Evolutionary conservation across 2,113 vertebrate genomes (phyloP).

Genomic region (Burhinus oedicnemus): DNA sequence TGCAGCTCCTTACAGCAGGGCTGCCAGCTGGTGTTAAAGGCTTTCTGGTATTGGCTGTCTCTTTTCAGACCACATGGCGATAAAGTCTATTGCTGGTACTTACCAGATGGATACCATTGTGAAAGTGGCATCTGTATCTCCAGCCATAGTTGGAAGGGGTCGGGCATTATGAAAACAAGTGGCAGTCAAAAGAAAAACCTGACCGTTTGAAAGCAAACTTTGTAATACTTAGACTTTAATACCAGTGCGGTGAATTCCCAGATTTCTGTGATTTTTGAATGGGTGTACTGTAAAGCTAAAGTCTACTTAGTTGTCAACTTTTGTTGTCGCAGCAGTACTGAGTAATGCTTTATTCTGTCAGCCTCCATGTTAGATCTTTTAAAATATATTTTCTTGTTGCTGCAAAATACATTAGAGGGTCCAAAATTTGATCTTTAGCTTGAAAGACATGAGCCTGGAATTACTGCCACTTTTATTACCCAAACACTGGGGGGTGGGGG

Average conservation of each 20-base stretch:
- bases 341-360: not conserved
- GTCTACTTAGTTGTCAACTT: not conserved
- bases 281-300: not conserved
- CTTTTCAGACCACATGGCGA: not conserved
- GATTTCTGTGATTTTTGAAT: not conserved
- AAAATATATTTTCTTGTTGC: not conserved
- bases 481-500: no score
- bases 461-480: not conserved
- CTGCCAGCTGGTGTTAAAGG: not conserved
- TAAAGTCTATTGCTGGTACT: not conserved
- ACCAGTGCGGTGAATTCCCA: not conserved
- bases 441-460: not conserved
- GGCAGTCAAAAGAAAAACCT: not conserved
- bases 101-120: not conserved
- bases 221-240: not conserved
- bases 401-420: not conserved
- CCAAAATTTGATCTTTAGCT: not conserved
- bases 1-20: not conserved
- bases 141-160: not conserved
- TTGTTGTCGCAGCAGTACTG: not conserved
- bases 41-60: not conserved
- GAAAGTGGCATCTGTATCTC: not conserved
- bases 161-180: not conserved
- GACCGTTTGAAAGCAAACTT: not conserved
- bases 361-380: not conserved